phyloP scores from a whole-genome alignment of 30 jellyfish, hydroid and myxozoan species.

The Cassiopea andromeda region DNA sequence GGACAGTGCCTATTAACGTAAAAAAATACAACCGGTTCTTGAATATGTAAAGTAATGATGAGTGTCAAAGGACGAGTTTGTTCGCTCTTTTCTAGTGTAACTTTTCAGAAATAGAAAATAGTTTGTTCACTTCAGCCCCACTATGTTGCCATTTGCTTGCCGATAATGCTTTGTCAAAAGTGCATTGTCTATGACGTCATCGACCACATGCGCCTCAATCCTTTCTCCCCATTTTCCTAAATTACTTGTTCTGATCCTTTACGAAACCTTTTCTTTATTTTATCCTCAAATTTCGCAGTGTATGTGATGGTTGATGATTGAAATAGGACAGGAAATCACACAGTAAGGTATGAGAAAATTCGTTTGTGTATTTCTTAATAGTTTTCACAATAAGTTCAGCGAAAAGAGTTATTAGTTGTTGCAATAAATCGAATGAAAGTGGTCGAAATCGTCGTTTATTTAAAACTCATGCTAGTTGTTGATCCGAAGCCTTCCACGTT shows the following conservation, averaged over 20 bases:
- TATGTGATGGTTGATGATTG: conserved; percentile 45
- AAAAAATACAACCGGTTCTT: too few relatives aligned
- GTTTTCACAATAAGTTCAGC: background rate
- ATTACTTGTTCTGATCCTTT: conserved; percentile 87
- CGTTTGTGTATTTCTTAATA: conserved; percentile 9
- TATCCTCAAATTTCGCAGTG: conserved; percentile 77
- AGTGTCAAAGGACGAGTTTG: too few relatives aligned
- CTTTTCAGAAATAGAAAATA: background rate
- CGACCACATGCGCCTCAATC: conserved; percentile 97
- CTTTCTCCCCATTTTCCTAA: conserved; percentile 86
- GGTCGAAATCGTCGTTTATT: conserved; percentile 68
- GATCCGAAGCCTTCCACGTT: conserved; percentile 77
- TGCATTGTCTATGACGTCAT: conserved; percentile 91
- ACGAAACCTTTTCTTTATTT: conserved; percentile 80
- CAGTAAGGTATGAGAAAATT: conserved; percentile 40
- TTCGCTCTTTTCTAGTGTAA: too few relatives aligned
- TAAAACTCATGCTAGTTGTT: conserved; percentile 77
- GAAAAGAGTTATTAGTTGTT: conserved; percentile 15
- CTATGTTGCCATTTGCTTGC: conserved; percentile 60
- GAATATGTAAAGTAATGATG: too few relatives aligned
- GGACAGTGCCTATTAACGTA: too few relatives aligned
- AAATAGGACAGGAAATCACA: conserved; percentile 1
- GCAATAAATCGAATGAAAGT: conserved; percentile 49
- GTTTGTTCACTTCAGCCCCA: background rate
- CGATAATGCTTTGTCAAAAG: conserved; percentile 53